Percentiles rank a stretch among this genome's conserved stretches.
Conservation (phyloP, 2,113 vertebrate genomes). For the Alces alces region DNA sequence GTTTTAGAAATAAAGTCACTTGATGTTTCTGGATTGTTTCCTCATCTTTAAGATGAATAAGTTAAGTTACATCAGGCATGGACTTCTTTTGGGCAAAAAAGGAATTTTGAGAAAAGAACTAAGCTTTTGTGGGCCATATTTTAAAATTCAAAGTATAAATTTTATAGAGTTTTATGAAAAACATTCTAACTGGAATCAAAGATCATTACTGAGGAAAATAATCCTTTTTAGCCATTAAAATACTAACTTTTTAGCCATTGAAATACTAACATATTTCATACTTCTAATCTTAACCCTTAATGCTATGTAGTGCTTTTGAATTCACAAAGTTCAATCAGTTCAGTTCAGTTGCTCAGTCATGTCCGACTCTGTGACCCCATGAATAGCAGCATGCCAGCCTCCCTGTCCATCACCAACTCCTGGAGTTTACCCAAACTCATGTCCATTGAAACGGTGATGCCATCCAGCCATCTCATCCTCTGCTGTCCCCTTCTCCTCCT, state of each 20-base stretch:
- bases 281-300: neutral
- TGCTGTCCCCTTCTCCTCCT: too few species aligned
- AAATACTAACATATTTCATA: neutral
- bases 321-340: neutral
- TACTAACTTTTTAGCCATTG: slow-evolving; percentile 1
- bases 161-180: neutral
- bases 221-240: slow-evolving; percentile 27
- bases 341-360: too few species aligned
- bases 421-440: too few species aligned
- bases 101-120: neutral
- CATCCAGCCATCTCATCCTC: too few species aligned
- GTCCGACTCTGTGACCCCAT: too few species aligned
- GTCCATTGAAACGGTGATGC: too few species aligned
- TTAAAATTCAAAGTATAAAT: neutral
- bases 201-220: neutral
- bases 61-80: neutral
- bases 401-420: too few species aligned
- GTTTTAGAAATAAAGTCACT: neutral
- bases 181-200: neutral
- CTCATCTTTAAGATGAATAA: neutral
- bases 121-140: neutral
- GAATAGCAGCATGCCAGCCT: too few species aligned
- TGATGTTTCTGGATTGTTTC: neutral
- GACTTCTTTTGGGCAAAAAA: neutral
- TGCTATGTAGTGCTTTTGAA: neutral